Base-by-base conservation (phyloP, 2,888 invertebrate species). In the Spialia ferax region DNA sequence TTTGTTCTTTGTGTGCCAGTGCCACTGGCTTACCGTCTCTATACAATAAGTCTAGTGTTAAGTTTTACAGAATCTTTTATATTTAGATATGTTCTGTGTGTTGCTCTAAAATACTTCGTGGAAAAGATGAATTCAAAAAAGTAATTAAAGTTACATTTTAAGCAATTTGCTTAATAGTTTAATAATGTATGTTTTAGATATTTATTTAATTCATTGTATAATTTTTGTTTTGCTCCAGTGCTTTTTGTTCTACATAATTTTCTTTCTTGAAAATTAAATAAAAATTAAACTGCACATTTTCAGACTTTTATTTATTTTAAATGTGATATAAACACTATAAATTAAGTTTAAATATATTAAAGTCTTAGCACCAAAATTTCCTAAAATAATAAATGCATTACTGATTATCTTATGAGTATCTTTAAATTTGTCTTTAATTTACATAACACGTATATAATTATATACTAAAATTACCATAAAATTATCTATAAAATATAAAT, bases 381-480 rank as follows among this genome's bases (percentile, higher is more conserved):
- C 80, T 89, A 84, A 73, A 82, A 82, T 76, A 87, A 84, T 91
- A 93, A 93, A 93, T 93, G 93, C 93, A 91, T 78, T 71, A 85
- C 83, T 89, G 90, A 91, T 89, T 75, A 72, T 78, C 75, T 85
- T 85, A 83, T 90, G 91, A 91, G 91, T 89, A 90, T 89, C 88
- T 77, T 84, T 79, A 74, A 76, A 77, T 50, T 59, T 42, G n/a
- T 50, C 13, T 32, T 61, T n/a, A 56, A 52, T n/a, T 7, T 23
- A n/a, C 22, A 52, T 0, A 52, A 23, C 22, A 22, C 52, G 15
- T 35, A 35, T 10, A 35, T 20, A 11, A 20, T 22, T 13, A 54
- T 8, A 0, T 10, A 15, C 15, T 54, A 54, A 54, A 54, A 26
- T 26, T 26, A 38, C 22, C n/a, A 38, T 18, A 45, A 45, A 22